These are phyloP conservation scores for Hozukius guyotensis DNA, from an alignment of 2,797 vertebrate genomes.

Conservation along the genomic window DNA sequence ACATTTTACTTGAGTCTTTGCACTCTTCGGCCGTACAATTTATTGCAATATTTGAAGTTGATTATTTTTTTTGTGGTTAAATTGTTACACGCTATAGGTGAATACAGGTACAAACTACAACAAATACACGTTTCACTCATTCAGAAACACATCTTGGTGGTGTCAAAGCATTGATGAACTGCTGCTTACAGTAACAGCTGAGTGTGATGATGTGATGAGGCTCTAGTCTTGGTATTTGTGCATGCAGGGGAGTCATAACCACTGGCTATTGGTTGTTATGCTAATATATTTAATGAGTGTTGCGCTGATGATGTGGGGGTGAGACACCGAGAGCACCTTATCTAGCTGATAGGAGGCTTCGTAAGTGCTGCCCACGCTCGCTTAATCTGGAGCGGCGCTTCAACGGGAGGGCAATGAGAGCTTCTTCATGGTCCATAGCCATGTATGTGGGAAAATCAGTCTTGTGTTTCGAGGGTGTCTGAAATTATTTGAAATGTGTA, in stretches of 20 bases:
- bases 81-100: slow-evolving; percentile 1
- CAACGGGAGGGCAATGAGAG: background rate
- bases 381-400: slow-evolving; percentile 6
- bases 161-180: slow-evolving; percentile 1
- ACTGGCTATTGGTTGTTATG: slow-evolving; percentile 24
- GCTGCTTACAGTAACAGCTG: slow-evolving; percentile 2
- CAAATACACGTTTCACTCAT: background rate
- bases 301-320: slow-evolving; percentile 18
- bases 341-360: slow-evolving; percentile 23
- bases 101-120: background rate
- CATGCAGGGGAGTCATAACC: background rate
- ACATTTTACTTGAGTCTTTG: background rate
- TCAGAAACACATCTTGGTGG: background rate
- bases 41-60: background rate
- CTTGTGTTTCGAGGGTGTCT: background rate
- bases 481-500: background rate
- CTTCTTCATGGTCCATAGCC: background rate
- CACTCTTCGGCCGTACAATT: background rate
- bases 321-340: slow-evolving; percentile 10
- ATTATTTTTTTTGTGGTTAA: background rate
- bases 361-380: slow-evolving; percentile 16
- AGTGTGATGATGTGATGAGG: background rate
- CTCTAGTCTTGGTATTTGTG: background rate
- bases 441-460: background rate
- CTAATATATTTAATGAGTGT: slow-evolving; percentile 46